These are phyloP conservation scores for Drosophila erecta DNA, from an alignment of 1,140 invertebrate species.

Conservation along the genomic window DNA sequence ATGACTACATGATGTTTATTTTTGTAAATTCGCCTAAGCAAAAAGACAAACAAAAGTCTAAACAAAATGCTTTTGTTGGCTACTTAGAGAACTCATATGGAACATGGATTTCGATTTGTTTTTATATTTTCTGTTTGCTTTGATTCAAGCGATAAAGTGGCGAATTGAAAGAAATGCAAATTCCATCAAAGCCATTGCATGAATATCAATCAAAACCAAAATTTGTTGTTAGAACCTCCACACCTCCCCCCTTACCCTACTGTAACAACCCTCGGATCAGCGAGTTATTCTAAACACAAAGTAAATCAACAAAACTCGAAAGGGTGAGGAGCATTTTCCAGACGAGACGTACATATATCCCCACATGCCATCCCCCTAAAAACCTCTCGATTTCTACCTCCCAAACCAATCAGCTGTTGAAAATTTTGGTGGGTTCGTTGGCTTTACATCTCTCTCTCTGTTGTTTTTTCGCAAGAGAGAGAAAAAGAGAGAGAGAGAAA, in stretches of 20 bases:
- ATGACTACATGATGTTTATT: conserved; percentile 57
- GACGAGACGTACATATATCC: conserved; percentile 25
- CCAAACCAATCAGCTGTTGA: conserved; percentile 67
- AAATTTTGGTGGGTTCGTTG: conserved; percentile 73
- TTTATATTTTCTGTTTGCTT: conserved; percentile 9
- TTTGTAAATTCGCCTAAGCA: conserved; percentile 46
- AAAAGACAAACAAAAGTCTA: conserved; percentile 21
- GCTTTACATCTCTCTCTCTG: conserved; percentile 32
- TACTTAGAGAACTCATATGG: conserved; percentile 30
- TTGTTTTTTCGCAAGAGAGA: not conserved
- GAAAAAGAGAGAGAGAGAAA: not conserved
- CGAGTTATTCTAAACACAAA: conserved; percentile 25
- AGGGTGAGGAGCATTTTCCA: conserved; percentile 22
- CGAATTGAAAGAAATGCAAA: conserved; percentile 53
- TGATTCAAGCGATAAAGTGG: conserved; percentile 35
- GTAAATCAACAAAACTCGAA: conserved; percentile 9
- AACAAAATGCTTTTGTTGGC: conserved; percentile 49
- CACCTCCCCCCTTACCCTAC: not conserved
- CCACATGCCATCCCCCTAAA: not conserved
- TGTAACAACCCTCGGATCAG: conserved; percentile 14
- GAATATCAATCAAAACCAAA: conserved; percentile 67
- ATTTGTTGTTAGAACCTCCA: not conserved
- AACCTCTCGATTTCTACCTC: conserved; percentile 6
- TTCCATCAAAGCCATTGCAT: conserved; percentile 59
- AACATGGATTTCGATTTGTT: conserved; percentile 24